Percentiles rank a stretch among this genome's conserved stretches.
Conservation (phyloP, 2,113 vertebrate species). For the Cichladusa arquata region DNA sequence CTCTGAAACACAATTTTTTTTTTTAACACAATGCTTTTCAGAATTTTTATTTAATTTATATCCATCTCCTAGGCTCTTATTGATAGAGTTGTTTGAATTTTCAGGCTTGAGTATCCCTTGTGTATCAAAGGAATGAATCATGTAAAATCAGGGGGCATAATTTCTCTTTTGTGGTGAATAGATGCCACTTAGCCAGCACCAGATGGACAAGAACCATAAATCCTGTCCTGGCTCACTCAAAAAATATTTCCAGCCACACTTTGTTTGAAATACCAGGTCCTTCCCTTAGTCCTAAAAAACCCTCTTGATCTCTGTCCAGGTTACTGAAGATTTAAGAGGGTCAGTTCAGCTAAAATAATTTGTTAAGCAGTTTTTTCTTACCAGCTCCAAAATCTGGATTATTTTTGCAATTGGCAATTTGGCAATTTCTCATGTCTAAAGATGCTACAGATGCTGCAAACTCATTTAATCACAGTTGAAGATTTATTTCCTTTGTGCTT, state of each 20-base stretch:
- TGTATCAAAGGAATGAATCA: not conserved
- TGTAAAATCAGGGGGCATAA: not conserved
- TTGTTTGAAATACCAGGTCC: not conserved
- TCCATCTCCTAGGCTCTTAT: not conserved
- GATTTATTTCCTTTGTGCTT: slow-evolving; percentile 24
- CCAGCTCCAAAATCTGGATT: slow-evolving; percentile 1
- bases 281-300: not conserved
- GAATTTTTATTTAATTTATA: not conserved
- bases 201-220: slow-evolving; percentile 40
- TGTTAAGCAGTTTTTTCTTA: not conserved
- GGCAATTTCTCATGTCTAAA: slow-evolving; percentile 11
- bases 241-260: not conserved
- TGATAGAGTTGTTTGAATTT: not conserved
- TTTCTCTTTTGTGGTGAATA: not conserved
- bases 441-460: slow-evolving; percentile 38
- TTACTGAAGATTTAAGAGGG: not conserved
- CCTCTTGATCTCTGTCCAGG: slow-evolving; percentile 18
- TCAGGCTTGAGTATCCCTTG: not conserved
- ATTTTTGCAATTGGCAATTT: slow-evolving; percentile 37
- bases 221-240: not conserved
- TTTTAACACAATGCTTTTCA: not conserved
- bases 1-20: not conserved
- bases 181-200: slow-evolving; percentile 10
- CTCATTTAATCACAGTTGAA: slow-evolving; percentile 21
- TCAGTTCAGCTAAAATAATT: not conserved